Percentiles rank a stretch among this genome's conserved stretches.
Conservation (phyloP, 2,888 invertebrate genomes). For the Luperina nickerlii region DNA sequence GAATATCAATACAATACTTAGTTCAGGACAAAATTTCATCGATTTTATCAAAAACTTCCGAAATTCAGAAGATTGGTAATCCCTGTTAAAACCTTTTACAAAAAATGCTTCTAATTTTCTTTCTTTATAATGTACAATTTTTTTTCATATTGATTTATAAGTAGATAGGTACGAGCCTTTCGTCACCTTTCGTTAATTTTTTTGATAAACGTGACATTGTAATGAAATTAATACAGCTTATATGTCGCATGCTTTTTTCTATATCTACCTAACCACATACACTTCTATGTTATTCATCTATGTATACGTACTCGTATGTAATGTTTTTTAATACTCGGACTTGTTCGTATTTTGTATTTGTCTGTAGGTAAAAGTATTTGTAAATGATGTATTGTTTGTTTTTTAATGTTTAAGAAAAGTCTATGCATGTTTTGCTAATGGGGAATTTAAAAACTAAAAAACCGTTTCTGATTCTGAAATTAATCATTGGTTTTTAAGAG, state of each 20-base stretch:
- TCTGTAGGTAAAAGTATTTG: constrained; percentile 32
- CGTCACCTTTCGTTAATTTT: background rate
- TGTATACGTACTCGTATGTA: constrained; percentile 38
- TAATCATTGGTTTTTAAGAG: background rate
- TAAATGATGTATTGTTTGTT: constrained; percentile 11
- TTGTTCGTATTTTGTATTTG: constrained; percentile 18
- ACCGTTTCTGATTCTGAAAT: background rate
- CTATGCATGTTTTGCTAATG: constrained; percentile 43
- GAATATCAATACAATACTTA: background rate
- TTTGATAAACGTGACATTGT: background rate
- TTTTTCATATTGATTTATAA: background rate
- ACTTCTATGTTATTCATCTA: constrained; percentile 20
- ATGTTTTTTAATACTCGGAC: constrained; percentile 16
- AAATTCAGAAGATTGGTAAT: background rate
- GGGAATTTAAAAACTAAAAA: background rate
- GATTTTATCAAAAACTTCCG: background rate
- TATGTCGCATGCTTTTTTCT: constrained; percentile 43
- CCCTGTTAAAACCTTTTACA: background rate
- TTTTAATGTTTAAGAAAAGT: constrained; percentile 43
- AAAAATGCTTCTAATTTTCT: background rate
- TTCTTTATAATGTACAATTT: background rate
- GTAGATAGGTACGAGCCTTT: background rate
- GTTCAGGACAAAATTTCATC: background rate
- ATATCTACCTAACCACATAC: constrained; percentile 24
- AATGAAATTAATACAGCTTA: constrained; percentile 8